A percentile compares a stretch with the other conserved stretches of the same genome.
Conservation (phyloP, 1,140 invertebrate species). For the Pogonus chalceus region DNA sequence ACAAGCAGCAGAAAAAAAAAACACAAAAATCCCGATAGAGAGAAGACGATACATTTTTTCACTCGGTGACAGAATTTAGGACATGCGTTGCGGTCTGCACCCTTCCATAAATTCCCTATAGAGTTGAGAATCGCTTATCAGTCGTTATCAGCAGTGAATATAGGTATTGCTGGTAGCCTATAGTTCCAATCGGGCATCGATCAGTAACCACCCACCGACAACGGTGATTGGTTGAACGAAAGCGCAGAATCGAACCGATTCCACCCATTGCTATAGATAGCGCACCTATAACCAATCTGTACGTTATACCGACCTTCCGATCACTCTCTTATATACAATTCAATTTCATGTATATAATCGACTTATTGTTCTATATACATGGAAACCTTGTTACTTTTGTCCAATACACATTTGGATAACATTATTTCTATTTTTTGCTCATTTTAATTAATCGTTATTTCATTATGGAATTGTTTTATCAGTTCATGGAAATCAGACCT, state of each 20-base stretch:
- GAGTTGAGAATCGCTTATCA: background rate
- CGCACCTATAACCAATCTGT: slow-evolving; percentile 9
- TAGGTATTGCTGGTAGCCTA: slow-evolving; percentile 3
- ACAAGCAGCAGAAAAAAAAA: background rate
- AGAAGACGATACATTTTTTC: slow-evolving; percentile 2
- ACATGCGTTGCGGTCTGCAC: background rate
- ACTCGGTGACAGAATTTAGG: background rate
- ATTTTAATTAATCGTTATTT: no score
- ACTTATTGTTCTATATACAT: no score
- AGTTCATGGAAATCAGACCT: no score
- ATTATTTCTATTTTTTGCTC: no score
- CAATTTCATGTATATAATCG: no score
- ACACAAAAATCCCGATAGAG: background rate
- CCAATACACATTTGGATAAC: no score
- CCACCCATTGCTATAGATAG: slow-evolving; percentile 37
- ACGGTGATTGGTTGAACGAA: slow-evolving; percentile 24
- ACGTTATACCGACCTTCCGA: background rate
- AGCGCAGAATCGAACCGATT: slow-evolving; percentile 35
- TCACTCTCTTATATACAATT: background rate
- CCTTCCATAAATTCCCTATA: background rate
- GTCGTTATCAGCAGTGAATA: background rate
- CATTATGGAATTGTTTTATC: no score
- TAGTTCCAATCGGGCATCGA: background rate
- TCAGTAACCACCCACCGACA: slow-evolving; percentile 3
- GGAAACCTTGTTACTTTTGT: no score